Conservation (phyloP, 2,113 vertebrate genomes). For the Smithornis capensis region DNA sequence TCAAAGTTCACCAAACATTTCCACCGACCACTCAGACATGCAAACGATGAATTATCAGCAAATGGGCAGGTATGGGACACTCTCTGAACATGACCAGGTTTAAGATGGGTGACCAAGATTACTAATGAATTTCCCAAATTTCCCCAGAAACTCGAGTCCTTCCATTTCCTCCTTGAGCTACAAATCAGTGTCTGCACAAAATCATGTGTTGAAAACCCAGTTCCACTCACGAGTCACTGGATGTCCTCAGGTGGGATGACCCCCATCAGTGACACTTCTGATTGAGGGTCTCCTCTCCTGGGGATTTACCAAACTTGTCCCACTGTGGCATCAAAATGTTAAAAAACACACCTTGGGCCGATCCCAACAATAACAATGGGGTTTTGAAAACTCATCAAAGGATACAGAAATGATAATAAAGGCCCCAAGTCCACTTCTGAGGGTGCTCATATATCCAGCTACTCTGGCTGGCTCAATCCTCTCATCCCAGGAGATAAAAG, state of each 20-base stretch:
- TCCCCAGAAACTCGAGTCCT: neutral
- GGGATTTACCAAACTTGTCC: neutral
- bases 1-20: neutral
- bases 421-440: neutral
- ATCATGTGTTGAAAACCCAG: neutral
- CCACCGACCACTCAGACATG: constrained; percentile 19
- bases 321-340: neutral
- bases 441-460: accelerated
- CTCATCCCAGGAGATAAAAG: neutral
- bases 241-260: neutral
- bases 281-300: neutral
- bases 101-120: neutral
- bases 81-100: neutral
- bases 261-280: accelerated
- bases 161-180: neutral
- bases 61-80: neutral
- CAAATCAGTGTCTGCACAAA: neutral
- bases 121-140: neutral
- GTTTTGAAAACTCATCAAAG: neutral
- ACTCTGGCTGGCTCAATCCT: neutral
- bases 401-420: neutral
- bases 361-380: neutral
- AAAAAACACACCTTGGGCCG: neutral
- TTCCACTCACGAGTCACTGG: accelerated
- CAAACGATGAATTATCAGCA: neutral